phyloP scores from a whole-genome alignment of 1,140 invertebrate species.

The Nautilus pompilius region DNA sequence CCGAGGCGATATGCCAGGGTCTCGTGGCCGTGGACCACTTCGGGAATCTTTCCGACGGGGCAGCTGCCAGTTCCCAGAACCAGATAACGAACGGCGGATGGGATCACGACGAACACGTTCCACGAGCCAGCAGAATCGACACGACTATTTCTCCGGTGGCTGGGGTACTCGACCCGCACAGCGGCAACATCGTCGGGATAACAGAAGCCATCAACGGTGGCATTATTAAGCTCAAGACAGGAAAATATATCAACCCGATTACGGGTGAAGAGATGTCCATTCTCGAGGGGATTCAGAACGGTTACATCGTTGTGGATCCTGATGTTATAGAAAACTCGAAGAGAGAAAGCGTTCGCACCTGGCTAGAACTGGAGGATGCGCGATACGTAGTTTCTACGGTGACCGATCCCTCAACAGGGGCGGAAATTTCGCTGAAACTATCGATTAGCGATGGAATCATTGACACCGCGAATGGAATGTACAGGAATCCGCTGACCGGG shows the following conservation, averaged over 20 bases:
- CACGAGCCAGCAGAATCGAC: too few species aligned
- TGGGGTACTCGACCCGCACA: constrained; percentile 59
- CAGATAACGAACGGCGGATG: too few species aligned
- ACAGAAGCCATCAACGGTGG: constrained; percentile 45
- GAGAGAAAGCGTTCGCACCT: constrained; percentile 30
- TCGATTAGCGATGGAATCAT: constrained; percentile 46
- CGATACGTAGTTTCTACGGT: constrained; percentile 36
- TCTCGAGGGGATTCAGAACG: constrained; percentile 46
- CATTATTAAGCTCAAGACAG: constrained; percentile 42
- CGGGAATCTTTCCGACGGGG: constrained; percentile 24
- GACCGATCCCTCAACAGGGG: constrained; percentile 37
- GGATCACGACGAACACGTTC: not conserved
- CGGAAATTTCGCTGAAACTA: constrained; percentile 42
- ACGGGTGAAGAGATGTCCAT: constrained; percentile 47
- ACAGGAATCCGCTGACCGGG: constrained; percentile 43
- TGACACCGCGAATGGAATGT: constrained; percentile 37
- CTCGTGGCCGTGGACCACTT: constrained; percentile 60
- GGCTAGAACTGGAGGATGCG: constrained; percentile 38
- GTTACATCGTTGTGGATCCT: constrained; percentile 40
- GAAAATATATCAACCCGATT: constrained; percentile 49
- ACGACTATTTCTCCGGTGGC: constrained; percentile 30
- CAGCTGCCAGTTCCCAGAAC: too few species aligned
- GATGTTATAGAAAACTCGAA: constrained; percentile 17
- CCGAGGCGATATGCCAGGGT: constrained; percentile 77
- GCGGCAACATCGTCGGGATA: constrained; percentile 46